Evolutionary conservation across 2,888 invertebrate genomes (phyloP).

Genomic region (Cephus sareptanus): DNA sequence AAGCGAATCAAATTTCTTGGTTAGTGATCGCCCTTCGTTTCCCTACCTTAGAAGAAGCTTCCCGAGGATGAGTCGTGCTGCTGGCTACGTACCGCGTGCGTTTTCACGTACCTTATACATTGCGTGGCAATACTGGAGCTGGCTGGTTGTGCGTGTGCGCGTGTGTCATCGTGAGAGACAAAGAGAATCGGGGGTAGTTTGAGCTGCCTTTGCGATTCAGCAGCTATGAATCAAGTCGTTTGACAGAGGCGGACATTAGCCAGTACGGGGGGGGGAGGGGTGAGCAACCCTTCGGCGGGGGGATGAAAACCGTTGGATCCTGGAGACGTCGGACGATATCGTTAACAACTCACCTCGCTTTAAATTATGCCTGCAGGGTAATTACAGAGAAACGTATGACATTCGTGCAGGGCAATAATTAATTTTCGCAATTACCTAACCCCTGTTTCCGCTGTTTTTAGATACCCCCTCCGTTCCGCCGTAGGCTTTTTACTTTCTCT

Average conservation of each 20-base stretch:
- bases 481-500: conserved; percentile 9
- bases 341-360: conserved; percentile 58
- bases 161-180: conserved; percentile 22
- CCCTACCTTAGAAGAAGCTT: neutral
- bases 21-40: neutral
- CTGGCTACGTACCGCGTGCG: conserved; percentile 18
- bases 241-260: conserved; percentile 33
- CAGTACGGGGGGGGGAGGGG: neutral
- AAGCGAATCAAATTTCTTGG: neutral
- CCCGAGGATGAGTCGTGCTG: conserved; percentile 4
- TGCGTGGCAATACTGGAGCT: neutral
- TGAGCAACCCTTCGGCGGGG: conserved; percentile 29
- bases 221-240: conserved; percentile 35
- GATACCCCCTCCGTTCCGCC: conserved; percentile 21
- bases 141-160: conserved; percentile 1
- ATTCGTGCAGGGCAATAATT: conserved; percentile 63
- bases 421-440: conserved; percentile 59
- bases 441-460: conserved; percentile 40
- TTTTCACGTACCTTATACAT: conserved; percentile 8
- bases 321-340: conserved; percentile 40
- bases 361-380: conserved; percentile 60
- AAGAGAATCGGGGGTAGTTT: conserved; percentile 3
- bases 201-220: conserved; percentile 22
- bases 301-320: conserved; percentile 7
- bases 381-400: conserved; percentile 61